These are phyloP conservation scores for Limnephilus marmoratus DNA, from an alignment of 2,888 invertebrate genomes.

Conservation along the genomic window DNA sequence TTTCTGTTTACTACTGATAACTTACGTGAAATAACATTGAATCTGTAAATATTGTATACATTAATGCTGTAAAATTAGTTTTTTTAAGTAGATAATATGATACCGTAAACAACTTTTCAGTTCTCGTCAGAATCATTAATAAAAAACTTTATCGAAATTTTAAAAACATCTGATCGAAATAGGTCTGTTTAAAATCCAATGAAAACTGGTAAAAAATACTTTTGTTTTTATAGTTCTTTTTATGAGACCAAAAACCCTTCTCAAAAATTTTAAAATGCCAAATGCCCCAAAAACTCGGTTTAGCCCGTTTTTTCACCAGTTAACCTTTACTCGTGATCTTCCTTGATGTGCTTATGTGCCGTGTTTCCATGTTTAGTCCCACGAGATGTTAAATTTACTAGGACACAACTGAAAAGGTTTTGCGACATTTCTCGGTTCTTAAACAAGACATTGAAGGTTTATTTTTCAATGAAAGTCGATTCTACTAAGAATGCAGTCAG, in stretches of 20 bases:
- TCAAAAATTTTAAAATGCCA: slow-evolving; percentile 3
- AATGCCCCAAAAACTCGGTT: background rate
- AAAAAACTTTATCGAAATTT: background rate
- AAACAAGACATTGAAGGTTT: background rate
- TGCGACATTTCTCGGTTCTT: slow-evolving; percentile 44
- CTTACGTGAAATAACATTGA: background rate
- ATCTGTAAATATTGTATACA: background rate
- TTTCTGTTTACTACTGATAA: background rate
- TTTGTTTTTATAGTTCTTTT: background rate
- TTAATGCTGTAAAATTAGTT: background rate
- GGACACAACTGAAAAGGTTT: slow-evolving; percentile 29
- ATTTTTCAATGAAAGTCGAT: background rate
- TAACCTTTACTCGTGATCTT: slow-evolving; percentile 8
- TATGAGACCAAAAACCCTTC: background rate
- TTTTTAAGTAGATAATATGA: background rate
- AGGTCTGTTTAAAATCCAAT: background rate
- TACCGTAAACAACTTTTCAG: background rate
- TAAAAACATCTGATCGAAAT: background rate
- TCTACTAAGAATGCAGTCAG: background rate
- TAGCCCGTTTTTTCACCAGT: background rate
- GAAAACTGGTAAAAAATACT: background rate
- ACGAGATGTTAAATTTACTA: slow-evolving; percentile 22
- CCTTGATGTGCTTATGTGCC: background rate
- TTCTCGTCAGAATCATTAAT: background rate
- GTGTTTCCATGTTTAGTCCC: slow-evolving; percentile 28